Evolutionary conservation across 2,888 invertebrate genomes (phyloP).

Genomic region (Zygothrica quintamaculata): DNA sequence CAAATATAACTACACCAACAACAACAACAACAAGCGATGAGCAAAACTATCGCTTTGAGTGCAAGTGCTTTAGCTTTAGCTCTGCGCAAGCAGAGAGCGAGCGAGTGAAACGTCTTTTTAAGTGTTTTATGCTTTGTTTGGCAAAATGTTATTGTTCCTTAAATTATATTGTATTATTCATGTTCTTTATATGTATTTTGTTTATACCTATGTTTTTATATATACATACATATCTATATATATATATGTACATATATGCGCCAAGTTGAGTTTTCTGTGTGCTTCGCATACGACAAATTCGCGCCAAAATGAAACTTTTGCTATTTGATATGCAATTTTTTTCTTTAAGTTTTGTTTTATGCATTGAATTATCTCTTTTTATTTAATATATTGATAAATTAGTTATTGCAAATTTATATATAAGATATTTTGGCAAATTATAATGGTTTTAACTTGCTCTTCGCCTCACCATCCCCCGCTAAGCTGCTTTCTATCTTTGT

Average conservation of each 20-base stretch:
- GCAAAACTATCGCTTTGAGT: constrained; percentile 73
- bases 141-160: constrained; percentile 79
- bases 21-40: constrained; percentile 45
- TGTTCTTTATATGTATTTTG: constrained; percentile 53
- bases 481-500: neutral
- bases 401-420: too few relatives aligned
- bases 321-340: too few relatives aligned
- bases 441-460: neutral
- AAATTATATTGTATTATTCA: constrained; percentile 79
- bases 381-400: too few relatives aligned
- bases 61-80: constrained; percentile 26
- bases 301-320: too few relatives aligned
- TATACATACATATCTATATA: neutral
- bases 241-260: neutral
- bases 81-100: constrained; percentile 16
- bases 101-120: constrained; percentile 69
- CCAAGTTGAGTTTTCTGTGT: too few relatives aligned
- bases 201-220: constrained; percentile 26
- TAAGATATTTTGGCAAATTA: too few relatives aligned
- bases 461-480: neutral
- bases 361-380: too few relatives aligned
- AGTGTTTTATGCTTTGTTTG: constrained; percentile 82
- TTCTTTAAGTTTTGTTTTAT: too few relatives aligned
- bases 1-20: constrained; percentile 18
- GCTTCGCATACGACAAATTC: constrained; percentile 31